phyloP scores from a whole-genome alignment of 2,888 invertebrate species.

The Chrysotoxum bicinctum region DNA sequence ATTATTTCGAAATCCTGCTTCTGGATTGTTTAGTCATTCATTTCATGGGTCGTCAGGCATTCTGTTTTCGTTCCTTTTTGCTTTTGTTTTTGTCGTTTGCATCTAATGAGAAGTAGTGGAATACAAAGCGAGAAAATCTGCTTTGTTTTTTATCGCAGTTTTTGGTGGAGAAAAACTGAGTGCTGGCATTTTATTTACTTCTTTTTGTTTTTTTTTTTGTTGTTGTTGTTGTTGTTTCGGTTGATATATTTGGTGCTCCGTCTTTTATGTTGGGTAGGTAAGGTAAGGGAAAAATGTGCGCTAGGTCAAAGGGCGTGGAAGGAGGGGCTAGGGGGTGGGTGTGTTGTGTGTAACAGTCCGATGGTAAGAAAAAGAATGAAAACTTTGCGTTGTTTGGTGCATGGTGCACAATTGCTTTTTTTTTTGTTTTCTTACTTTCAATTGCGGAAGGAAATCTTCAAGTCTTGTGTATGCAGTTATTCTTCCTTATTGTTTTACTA shows the following conservation, averaged over 20 bases:
- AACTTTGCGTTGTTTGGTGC: conserved; percentile 52
- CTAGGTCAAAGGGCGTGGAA: background rate
- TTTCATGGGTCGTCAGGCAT: conserved; percentile 61
- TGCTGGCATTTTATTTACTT: conserved; percentile 44
- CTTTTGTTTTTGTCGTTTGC: conserved; percentile 13
- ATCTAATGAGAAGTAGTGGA: conserved; percentile 37
- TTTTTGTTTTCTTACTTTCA: conserved; percentile 39
- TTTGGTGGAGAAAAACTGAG: conserved; percentile 38
- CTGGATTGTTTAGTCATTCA: conserved; percentile 62
- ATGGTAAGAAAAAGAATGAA: background rate
- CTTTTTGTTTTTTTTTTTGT: background rate
- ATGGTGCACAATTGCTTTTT: conserved; percentile 43
- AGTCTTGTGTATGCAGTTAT: conserved; percentile 62
- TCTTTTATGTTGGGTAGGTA: background rate
- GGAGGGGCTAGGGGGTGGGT: too few relatives aligned
- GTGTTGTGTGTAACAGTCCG: background rate
- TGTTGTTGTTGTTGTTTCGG: conserved; percentile 35
- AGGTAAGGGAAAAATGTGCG: background rate
- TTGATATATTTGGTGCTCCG: conserved; percentile 10
- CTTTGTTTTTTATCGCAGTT: conserved; percentile 38
- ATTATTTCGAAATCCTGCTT: conserved; percentile 65
- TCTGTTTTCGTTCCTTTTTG: conserved; percentile 47
- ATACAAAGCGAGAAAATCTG: conserved; percentile 41
- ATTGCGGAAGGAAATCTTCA: conserved; percentile 70
- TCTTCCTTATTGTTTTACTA: conserved; percentile 19